These are phyloP conservation scores for Chelmon rostratus DNA, from an alignment of 2,797 vertebrate species.

Conservation along the genomic window DNA sequence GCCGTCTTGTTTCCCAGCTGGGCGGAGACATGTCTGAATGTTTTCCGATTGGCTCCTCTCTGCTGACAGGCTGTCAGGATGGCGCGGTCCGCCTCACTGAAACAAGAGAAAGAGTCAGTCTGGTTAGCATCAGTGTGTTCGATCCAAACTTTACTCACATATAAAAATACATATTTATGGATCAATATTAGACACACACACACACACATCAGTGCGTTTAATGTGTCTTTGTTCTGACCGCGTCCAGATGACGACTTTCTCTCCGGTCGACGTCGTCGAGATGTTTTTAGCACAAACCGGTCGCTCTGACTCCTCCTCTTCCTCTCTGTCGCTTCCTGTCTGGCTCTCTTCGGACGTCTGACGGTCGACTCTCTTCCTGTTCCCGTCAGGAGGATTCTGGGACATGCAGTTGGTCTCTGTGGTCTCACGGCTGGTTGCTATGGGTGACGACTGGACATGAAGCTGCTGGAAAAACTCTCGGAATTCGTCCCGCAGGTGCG, in stretches of 20 bases:
- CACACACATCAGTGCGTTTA: background rate
- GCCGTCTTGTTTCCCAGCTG: slow-evolving; percentile 91
- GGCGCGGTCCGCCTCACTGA: slow-evolving; percentile 92
- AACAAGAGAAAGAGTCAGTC: slow-evolving; percentile 26
- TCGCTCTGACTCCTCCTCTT: slow-evolving; percentile 57
- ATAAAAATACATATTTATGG: too few species aligned
- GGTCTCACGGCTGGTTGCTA: slow-evolving; percentile 46
- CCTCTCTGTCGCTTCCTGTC: slow-evolving; percentile 48
- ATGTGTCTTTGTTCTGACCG: slow-evolving; percentile 82
- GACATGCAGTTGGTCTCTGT: background rate
- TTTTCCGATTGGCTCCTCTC: slow-evolving; percentile 89
- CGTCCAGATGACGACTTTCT: slow-evolving; percentile 94
- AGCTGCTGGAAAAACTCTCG: slow-evolving; percentile 90
- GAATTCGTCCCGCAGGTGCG: slow-evolving; percentile 90
- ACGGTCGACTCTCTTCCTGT: background rate
- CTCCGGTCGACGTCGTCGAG: slow-evolving; percentile 89
- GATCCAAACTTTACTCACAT: background rate
- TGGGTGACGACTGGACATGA: slow-evolving; percentile 75
- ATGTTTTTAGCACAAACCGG: slow-evolving; percentile 91
- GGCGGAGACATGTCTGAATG: slow-evolving; percentile 88
- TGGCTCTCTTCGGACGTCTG: slow-evolving; percentile 47
- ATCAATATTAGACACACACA: too few species aligned
- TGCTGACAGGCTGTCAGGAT: slow-evolving; percentile 94
- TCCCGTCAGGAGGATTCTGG: slow-evolving; percentile 20
- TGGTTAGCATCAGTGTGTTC: background rate